phyloP scores from a whole-genome alignment of 2,797 vertebrate genomes.

The Loris lydekkerianus region DNA sequence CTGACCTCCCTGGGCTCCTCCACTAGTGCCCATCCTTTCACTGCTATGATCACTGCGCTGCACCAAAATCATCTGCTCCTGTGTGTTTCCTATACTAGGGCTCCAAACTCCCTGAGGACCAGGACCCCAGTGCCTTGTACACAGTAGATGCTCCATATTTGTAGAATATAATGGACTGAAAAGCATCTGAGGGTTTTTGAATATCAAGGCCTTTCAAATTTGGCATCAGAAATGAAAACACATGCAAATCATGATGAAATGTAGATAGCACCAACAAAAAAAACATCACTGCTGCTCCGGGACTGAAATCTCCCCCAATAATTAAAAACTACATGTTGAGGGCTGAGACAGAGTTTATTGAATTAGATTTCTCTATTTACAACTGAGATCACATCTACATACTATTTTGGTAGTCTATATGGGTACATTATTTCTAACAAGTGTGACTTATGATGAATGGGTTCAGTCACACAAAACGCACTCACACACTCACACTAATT shows the following conservation, averaged over 20 bases:
- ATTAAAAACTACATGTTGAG: conserved; percentile 69
- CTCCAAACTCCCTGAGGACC: not conserved
- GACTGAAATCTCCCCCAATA: conserved; percentile 51
- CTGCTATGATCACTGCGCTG: not conserved
- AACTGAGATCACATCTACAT: conserved; percentile 90
- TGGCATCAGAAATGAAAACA: conserved; percentile 58
- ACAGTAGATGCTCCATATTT: not conserved
- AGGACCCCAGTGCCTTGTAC: not conserved
- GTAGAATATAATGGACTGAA: not conserved
- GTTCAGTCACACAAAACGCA: conserved; percentile 88
- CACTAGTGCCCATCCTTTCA: not conserved
- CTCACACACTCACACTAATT: conserved; percentile 76
- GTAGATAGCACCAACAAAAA: not conserved
- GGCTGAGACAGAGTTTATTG: conserved; percentile 87
- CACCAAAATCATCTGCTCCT: not conserved
- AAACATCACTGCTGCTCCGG: conserved; percentile 44
- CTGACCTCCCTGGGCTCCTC: not conserved
- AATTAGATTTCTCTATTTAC: conserved; percentile 93
- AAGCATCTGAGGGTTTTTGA: conserved; percentile 17
- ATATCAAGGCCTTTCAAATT: conserved; percentile 19
- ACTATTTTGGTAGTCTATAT: conserved; percentile 88
- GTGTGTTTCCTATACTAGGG: not conserved
- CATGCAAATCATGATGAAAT: conserved; percentile 38
- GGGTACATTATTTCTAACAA: conserved; percentile 89
- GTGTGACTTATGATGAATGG: conserved; percentile 87